Percentiles rank a stretch among this genome's conserved stretches.
Conservation (phyloP, 2,888 invertebrate species). For the Vannuccia rotundouncinata region DNA sequence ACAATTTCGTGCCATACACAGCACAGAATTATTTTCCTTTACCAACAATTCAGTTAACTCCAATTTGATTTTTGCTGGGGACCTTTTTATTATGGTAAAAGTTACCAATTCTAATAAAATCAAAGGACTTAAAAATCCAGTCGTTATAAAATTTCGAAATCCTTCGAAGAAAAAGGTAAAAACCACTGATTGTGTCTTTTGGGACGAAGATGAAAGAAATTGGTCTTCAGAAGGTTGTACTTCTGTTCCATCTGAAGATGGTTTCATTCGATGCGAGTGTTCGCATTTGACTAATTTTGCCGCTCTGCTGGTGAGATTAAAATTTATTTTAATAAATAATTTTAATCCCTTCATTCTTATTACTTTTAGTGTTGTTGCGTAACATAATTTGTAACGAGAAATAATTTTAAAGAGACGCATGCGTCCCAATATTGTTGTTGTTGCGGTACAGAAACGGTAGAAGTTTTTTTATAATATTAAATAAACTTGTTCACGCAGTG, state of each 20-base stretch:
- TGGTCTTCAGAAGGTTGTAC: background rate
- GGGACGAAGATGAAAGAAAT: background rate
- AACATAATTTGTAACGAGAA: no score
- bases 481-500: no score
- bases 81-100: background rate
- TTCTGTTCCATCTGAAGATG: background rate
- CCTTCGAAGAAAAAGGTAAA: background rate
- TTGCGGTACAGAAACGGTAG: no score
- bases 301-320: background rate
- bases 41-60: no score
- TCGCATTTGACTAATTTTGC: background rate
- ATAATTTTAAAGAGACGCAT: no score
- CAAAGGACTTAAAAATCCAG: background rate
- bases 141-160: background rate
- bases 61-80: background rate
- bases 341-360: no score
- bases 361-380: no score
- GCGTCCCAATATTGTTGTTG: no score
- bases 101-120: background rate
- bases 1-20: background rate
- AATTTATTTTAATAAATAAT: background rate
- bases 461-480: no score
- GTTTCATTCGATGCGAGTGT: background rate
- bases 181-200: background rate
- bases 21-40: background rate